Percentiles rank a stretch among this genome's conserved stretches.
These are phyloP conservation scores for Drosophila emarginata DNA, from an alignment of 2,888 invertebrate species.

Conservation along the genomic window DNA sequence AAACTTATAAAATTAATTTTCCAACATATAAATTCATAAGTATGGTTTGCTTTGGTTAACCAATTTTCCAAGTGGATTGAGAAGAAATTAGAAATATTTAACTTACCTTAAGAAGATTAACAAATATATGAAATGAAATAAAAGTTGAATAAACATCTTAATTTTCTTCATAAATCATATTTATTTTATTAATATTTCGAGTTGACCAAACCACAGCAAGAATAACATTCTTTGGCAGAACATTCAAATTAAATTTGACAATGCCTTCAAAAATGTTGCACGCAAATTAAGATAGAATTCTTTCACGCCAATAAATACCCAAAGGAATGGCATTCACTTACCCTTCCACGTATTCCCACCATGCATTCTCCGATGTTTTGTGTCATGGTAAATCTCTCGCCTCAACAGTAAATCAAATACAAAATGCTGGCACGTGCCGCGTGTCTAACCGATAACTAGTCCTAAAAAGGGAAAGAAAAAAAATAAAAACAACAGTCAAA, in stretches of 20 bases:
- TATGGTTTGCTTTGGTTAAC: too few relatives aligned
- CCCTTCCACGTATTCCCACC: not conserved
- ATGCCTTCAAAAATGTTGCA: not conserved
- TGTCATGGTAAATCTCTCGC: slow-evolving; percentile 39
- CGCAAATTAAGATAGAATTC: slow-evolving; percentile 16
- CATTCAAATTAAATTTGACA: slow-evolving; percentile 8
- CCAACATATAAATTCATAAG: too few relatives aligned
- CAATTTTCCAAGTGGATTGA: too few relatives aligned
- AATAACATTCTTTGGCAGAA: not conserved
- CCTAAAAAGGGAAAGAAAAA: not conserved
- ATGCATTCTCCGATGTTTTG: not conserved
- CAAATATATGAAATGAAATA: too few relatives aligned
- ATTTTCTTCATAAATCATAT: too few relatives aligned
- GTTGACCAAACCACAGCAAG: not conserved
- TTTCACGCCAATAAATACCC: slow-evolving; percentile 4
- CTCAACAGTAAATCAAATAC: slow-evolving; percentile 71
- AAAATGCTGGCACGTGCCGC: slow-evolving; percentile 67
- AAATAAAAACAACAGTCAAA: not conserved
- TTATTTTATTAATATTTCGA: not conserved
- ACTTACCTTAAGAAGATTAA: too few relatives aligned
- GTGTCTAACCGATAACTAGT: slow-evolving; percentile 43
- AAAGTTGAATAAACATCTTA: too few relatives aligned
- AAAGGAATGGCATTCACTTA: slow-evolving; percentile 10
- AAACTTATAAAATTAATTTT: too few relatives aligned
- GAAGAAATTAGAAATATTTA: too few relatives aligned